These are phyloP conservation scores for Aleiodes sp. DNA, from an alignment of 1,140 invertebrate genomes.

Conservation along the genomic window DNA sequence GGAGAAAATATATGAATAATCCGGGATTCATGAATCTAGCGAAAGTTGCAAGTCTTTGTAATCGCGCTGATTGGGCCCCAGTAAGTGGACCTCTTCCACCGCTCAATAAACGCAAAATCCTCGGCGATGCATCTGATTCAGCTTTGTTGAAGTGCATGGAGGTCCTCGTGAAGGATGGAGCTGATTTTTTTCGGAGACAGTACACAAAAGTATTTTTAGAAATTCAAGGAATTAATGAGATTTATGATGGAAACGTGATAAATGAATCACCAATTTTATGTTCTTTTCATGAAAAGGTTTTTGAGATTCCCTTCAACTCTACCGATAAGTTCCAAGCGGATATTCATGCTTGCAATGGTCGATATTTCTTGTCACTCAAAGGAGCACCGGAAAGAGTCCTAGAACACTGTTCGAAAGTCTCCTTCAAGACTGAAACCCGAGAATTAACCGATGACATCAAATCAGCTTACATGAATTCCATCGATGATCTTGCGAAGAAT, in stretches of 20 bases:
- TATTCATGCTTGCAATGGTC: conserved; percentile 42
- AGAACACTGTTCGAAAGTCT: conserved; percentile 78
- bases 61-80: conserved; percentile 77
- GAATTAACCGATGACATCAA: conserved; percentile 37
- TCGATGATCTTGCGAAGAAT: conserved; percentile 73
- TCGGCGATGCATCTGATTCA: conserved; percentile 82
- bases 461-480: conserved; percentile 73
- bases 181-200: conserved; percentile 69
- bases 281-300: conserved; percentile 40
- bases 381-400: conserved; percentile 89
- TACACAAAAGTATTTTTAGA: conserved; percentile 74
- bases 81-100: conserved; percentile 68
- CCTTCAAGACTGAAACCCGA: conserved; percentile 69
- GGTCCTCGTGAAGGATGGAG: conserved; percentile 71
- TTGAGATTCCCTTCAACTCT: conserved; percentile 61
- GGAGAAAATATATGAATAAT: conserved; percentile 65
- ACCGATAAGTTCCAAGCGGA: conserved; percentile 69
- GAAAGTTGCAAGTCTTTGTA: conserved; percentile 78
- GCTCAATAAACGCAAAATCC: conserved; percentile 73
- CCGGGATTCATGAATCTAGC: conserved; percentile 72
- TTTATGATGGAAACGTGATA: not conserved
- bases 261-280: not conserved
- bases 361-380: conserved; percentile 81
- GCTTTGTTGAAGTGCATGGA: conserved; percentile 85
- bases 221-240: not conserved